These are phyloP conservation scores for Sceliomorpha sp. DNA, from an alignment of 2,888 invertebrate species.

Conservation along the genomic window DNA sequence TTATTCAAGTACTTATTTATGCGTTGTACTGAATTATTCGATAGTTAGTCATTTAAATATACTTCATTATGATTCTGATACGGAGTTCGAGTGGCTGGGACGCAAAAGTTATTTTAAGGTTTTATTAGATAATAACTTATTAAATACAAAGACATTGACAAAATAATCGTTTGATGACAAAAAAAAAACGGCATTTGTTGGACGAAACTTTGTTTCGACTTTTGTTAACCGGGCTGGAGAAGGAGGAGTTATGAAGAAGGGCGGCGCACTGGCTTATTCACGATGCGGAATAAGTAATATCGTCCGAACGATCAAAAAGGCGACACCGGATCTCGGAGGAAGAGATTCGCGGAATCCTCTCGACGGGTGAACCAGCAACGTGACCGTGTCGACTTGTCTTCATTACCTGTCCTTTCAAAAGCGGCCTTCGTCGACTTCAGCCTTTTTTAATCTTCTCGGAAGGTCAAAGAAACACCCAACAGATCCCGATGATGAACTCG, in stretches of 20 bases:
- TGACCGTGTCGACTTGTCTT: constrained; percentile 52
- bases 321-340: constrained; percentile 32
- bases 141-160: no score
- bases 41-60: no score
- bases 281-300: constrained; percentile 56
- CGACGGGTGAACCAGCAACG: constrained; percentile 36
- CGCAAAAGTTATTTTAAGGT: no score
- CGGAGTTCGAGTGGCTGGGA: no score
- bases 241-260: constrained; percentile 4
- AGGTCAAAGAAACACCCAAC: constrained; percentile 6
- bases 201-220: no score
- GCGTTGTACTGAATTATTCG: no score
- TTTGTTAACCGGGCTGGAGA: constrained; percentile 2
- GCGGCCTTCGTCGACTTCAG: constrained; percentile 6
- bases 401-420: constrained; percentile 41
- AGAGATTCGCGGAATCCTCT: constrained; percentile 48
- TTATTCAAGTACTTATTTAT: no score
- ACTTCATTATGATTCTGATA: no score
- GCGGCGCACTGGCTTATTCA: constrained; percentile 33
- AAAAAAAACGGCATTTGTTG: no score
- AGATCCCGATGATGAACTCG: not conserved
- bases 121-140: no score
- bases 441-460: constrained; percentile 47
- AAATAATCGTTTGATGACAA: no score
- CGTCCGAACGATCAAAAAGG: constrained; percentile 44